A percentile compares a stretch with the other conserved stretches of the same genome.
Conservation (phyloP, 2,113 vertebrate species). For the Suncus etruscus region DNA sequence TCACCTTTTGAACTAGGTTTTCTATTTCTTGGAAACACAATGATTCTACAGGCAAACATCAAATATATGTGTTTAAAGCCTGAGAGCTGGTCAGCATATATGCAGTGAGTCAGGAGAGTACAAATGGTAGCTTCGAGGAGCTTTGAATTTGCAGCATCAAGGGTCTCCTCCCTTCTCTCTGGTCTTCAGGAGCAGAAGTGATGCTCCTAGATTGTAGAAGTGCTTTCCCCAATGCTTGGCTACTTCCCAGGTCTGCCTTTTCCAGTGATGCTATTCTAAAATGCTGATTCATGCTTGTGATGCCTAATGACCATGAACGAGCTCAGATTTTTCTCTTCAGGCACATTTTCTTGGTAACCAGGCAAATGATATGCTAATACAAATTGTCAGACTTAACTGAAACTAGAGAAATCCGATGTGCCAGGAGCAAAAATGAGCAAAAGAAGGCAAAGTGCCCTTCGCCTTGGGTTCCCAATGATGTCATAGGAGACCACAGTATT, state of each 20-base stretch:
- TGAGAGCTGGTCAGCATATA: background rate
- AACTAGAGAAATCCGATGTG: slow-evolving; percentile 75
- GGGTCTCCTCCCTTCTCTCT: background rate
- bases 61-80: background rate
- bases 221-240: background rate
- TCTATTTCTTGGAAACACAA: slow-evolving; percentile 35
- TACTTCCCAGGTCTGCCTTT: background rate
- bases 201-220: background rate
- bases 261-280: slow-evolving; percentile 70
- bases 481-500: background rate
- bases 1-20: background rate
- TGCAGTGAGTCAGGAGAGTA: background rate
- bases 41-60: background rate
- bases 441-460: slow-evolving; percentile 59
- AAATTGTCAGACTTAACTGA: slow-evolving; percentile 76
- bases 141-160: background rate
- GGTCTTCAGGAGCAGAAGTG: background rate
- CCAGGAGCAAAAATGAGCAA: slow-evolving; percentile 62
- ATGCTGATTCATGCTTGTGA: slow-evolving; percentile 81
- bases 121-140: background rate
- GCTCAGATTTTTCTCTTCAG: slow-evolving; percentile 61
- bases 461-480: slow-evolving; percentile 8
- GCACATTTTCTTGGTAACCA: slow-evolving; percentile 79
- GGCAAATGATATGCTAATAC: slow-evolving; percentile 81
- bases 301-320: slow-evolving; percentile 70